Evolutionary conservation across 2,113 vertebrate genomes (phyloP).

Genomic region (Thymallus thymallus): DNA sequence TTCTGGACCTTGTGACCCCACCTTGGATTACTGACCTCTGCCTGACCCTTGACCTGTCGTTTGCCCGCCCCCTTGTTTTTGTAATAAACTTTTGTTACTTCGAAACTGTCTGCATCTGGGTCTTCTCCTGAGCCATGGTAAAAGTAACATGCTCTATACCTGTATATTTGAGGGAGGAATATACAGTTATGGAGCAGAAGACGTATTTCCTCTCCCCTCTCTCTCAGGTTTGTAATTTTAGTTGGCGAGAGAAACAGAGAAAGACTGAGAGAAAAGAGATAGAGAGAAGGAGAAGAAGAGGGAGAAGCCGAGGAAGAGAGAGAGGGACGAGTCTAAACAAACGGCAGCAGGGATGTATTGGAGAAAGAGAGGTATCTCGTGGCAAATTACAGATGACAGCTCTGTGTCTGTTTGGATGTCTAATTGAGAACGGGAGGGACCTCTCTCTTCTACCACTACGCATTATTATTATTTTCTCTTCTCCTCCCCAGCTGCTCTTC

Average conservation of each 20-base stretch:
- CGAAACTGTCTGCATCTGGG: no score
- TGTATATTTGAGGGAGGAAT: no score
- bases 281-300: no score
- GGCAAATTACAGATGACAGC: constrained; percentile 1
- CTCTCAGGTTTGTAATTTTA: background rate
- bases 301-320: background rate
- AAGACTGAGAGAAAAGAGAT: no score
- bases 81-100: no score
- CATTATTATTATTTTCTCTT: background rate
- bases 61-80: no score
- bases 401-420: background rate
- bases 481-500: background rate
- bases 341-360: background rate
- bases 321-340: background rate
- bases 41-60: no score
- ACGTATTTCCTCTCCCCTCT: background rate
- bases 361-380: background rate
- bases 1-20: no score
- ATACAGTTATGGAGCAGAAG: no score
- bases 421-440: background rate
- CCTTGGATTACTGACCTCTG: no score
- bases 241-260: background rate
- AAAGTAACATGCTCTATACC: no score
- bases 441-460: background rate
- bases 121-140: no score